These are phyloP conservation scores for Rhinella marina DNA, from an alignment of 2,797 vertebrate genomes.

Conservation along the genomic window DNA sequence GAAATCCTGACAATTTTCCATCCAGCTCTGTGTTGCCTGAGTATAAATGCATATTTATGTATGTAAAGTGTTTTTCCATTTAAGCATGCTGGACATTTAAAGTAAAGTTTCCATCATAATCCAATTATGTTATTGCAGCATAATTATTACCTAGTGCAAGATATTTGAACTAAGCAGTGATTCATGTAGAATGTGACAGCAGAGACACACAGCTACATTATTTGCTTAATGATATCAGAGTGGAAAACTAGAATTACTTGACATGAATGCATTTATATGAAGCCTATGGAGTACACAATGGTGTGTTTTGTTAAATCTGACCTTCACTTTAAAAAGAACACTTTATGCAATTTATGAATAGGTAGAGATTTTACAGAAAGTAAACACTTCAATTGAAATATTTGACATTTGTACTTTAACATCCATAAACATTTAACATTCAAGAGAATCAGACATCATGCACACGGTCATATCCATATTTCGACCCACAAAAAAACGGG, in stretches of 20 bases:
- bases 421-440: not conserved
- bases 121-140: conserved; percentile 40
- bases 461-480: too few relatives aligned
- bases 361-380: not conserved
- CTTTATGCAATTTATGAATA: not conserved
- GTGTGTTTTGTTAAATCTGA: conserved; percentile 21
- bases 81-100: conserved; percentile 26
- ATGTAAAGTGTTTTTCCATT: conserved; percentile 20
- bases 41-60: conserved; percentile 16
- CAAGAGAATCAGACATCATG: not conserved
- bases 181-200: conserved; percentile 28
- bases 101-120: conserved; percentile 6
- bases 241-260: conserved; percentile 29
- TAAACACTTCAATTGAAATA: not conserved
- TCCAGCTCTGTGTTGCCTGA: not conserved
- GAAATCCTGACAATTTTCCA: conserved; percentile 7
- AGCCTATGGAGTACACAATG: conserved; percentile 1
- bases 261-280: conserved; percentile 7
- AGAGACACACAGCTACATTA: conserved; percentile 37
- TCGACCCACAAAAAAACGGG: too few relatives aligned
- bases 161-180: conserved; percentile 11
- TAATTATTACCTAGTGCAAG: conserved; percentile 38
- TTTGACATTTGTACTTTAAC: not conserved
- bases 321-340: not conserved
- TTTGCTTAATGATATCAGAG: conserved; percentile 40